These are phyloP conservation scores for Xylocopa sonorina DNA, from an alignment of 1,140 invertebrate genomes.

Conservation along the genomic window DNA sequence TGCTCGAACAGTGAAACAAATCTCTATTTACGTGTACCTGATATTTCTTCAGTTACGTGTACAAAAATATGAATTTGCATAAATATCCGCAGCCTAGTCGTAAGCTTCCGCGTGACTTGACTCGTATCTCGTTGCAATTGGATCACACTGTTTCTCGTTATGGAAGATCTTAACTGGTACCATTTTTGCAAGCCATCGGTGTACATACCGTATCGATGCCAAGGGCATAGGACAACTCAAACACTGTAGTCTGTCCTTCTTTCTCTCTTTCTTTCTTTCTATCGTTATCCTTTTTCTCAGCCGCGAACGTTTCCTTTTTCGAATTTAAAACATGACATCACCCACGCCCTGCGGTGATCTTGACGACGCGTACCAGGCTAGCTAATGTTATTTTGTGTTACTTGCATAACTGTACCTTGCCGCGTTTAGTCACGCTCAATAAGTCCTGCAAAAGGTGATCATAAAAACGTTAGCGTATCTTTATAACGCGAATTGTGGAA, in stretches of 20 bases:
- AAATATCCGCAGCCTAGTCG: too few species aligned
- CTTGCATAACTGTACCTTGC: conserved; percentile 18
- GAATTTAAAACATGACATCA: conserved; percentile 65
- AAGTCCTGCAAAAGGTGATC: conserved; percentile 1
- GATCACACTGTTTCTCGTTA: conserved; percentile 52
- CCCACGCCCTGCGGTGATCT: conserved; percentile 43
- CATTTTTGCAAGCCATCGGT: conserved; percentile 41
- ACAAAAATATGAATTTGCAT: too few species aligned
- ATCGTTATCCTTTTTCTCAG: conserved; percentile 28
- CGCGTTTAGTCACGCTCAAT: not conserved
- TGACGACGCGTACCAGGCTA: conserved; percentile 26
- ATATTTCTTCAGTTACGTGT: too few species aligned
- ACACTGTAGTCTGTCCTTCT: conserved; percentile 4
- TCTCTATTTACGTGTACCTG: too few species aligned
- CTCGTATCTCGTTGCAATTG: conserved; percentile 22
- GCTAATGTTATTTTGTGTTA: not conserved
- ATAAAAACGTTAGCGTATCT: conserved; percentile 13
- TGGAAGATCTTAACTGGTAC: conserved; percentile 34
- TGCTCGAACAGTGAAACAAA: too few species aligned
- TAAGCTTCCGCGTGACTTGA: not conserved
- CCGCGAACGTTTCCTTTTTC: conserved; percentile 59
- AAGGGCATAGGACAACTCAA: conserved; percentile 57
- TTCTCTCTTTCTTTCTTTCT: not conserved
- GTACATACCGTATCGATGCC: conserved; percentile 62
- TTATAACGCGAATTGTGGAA: not conserved